Evolutionary conservation across 2,888 invertebrate species (phyloP).

Genomic region (Drosophila nigritarsus): DNA sequence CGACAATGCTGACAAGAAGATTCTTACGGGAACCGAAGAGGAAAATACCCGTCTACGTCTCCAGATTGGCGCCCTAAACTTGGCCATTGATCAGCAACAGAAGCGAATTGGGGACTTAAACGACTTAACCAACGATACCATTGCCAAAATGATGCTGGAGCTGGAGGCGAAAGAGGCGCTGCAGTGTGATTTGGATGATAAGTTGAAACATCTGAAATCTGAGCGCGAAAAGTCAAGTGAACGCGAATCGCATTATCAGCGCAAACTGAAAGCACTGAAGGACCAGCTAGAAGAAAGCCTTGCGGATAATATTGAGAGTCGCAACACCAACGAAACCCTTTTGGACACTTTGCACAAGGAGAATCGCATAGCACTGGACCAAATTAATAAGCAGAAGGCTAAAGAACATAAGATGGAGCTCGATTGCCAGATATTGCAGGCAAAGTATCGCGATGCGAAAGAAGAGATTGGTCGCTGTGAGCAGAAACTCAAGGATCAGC

Average conservation of each 20-base stretch:
- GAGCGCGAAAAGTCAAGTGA: conserved; percentile 34
- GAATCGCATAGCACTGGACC: neutral
- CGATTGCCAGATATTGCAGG: conserved; percentile 82
- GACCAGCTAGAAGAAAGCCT: conserved; percentile 50
- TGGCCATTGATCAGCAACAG: conserved; percentile 43
- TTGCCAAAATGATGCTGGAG: conserved; percentile 21
- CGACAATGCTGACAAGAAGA: conserved; percentile 25
- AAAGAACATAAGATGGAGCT: conserved; percentile 33
- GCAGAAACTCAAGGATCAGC: conserved; percentile 83
- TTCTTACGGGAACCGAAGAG: conserved; percentile 48
- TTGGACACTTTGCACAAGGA: conserved; percentile 5
- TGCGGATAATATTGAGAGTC: conserved; percentile 4
- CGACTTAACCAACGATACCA: neutral
- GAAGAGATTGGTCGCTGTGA: conserved; percentile 69
- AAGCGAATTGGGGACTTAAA: conserved; percentile 1
- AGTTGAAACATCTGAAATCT: conserved; percentile 8
- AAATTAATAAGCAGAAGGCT: conserved; percentile 1
- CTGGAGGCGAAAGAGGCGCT: conserved; percentile 15
- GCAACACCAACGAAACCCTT: neutral
- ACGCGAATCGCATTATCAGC: conserved; percentile 42
- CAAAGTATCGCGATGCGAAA: conserved; percentile 82
- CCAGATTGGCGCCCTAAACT: conserved; percentile 77
- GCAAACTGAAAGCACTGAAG: conserved; percentile 45
- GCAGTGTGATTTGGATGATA: conserved; percentile 31
- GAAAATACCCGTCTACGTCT: conserved; percentile 65